Evolutionary conservation across 1,140 invertebrate species (phyloP).

Genomic region (Megalopta genalis): DNA sequence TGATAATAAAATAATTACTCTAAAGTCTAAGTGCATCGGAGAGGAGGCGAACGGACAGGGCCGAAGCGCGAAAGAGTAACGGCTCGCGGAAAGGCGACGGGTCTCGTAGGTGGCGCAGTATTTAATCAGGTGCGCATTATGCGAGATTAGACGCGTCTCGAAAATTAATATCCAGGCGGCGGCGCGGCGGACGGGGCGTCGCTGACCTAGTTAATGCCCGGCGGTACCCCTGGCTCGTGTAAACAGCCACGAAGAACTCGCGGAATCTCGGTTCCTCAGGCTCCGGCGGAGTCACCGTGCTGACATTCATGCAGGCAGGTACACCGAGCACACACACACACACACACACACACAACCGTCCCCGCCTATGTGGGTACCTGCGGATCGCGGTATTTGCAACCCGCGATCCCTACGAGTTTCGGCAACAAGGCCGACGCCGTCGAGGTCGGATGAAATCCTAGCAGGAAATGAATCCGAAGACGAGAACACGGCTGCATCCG

Average conservation of each 20-base stretch:
- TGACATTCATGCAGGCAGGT: conserved; percentile 30
- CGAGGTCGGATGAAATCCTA: not conserved
- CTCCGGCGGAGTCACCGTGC: conserved; percentile 28
- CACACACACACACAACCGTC: not conserved
- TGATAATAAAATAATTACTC: too few species aligned
- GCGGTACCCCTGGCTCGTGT: conserved; percentile 66
- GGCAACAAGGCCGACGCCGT: not conserved
- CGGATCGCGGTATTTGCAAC: conserved; percentile 15
- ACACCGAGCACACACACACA: too few species aligned
- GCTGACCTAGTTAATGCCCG: conserved; percentile 60
- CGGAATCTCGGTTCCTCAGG: conserved; percentile 47
- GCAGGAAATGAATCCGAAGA: conserved; percentile 18
- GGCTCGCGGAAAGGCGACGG: too few species aligned
- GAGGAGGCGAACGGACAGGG: too few species aligned
- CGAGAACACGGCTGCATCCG: not conserved
- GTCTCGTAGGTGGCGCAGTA: conserved; percentile 38
- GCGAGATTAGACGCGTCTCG: conserved; percentile 73
- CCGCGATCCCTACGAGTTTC: conserved; percentile 7
- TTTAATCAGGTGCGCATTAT: conserved; percentile 75
- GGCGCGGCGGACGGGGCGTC: not conserved
- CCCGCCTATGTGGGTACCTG: not conserved
- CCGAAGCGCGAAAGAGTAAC: too few species aligned
- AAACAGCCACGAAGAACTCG: conserved; percentile 68
- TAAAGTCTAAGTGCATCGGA: too few species aligned
- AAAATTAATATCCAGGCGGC: conserved; percentile 73